phyloP scores from a whole-genome alignment of 1,140 invertebrate genomes.

The Drosophila malerkotliana region DNA sequence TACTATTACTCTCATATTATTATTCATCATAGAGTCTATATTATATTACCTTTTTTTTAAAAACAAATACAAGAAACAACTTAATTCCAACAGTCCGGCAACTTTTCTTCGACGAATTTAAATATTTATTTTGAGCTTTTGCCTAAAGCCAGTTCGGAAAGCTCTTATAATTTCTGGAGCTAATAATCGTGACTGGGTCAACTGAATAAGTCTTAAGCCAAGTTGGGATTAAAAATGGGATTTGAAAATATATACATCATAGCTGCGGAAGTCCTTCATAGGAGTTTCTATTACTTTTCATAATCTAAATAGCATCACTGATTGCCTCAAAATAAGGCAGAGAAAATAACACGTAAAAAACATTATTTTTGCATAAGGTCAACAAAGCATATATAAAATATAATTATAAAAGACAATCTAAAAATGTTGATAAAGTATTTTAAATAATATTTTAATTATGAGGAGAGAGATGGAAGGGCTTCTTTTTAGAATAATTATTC shows the following conservation, averaged over 20 bases:
- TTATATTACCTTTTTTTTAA: no score
- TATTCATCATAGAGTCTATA: no score
- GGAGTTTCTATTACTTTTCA: no score
- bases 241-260: no score
- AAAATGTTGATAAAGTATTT: no score
- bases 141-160: neutral
- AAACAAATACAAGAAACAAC: neutral
- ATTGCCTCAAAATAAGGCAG: neutral
- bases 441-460: no score
- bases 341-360: neutral
- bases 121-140: neutral
- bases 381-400: neutral
- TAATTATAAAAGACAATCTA: neutral
- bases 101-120: neutral
- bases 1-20: no score
- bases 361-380: slow-evolving; percentile 1
- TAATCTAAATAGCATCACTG: neutral
- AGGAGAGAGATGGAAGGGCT: no score
- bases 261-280: no score
- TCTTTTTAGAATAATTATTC: no score
- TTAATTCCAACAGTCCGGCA: neutral
- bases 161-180: neutral
- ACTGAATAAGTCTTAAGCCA: neutral
- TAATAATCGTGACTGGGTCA: neutral
- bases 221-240: no score